A percentile compares a stretch with the other conserved stretches of the same genome.
phyloP scores from a whole-genome alignment of 2,888 invertebrate species.

The Philhelius pedissequus region DNA sequence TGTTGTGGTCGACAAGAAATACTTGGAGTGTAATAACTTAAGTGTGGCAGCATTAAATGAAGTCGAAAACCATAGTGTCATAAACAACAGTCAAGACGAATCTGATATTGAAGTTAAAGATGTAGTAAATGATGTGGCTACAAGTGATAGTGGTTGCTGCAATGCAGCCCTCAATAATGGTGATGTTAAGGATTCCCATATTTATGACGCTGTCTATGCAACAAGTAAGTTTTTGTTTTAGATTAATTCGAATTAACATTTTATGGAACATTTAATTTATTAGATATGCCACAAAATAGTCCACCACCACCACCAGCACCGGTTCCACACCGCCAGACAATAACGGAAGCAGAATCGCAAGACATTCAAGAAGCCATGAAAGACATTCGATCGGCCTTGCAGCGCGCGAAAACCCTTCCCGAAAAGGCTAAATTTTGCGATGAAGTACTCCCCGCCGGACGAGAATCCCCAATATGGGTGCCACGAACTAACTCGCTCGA shows the following conservation, averaged over 20 bases:
- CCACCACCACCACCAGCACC: constrained; percentile 83
- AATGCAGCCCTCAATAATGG: constrained; percentile 69
- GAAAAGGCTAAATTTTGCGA: constrained; percentile 77
- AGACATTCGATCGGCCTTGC: constrained; percentile 90
- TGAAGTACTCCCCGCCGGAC: constrained; percentile 75
- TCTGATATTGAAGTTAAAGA: constrained; percentile 65
- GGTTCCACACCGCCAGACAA: constrained; percentile 74
- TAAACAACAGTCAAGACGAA: constrained; percentile 63
- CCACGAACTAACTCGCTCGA: constrained; percentile 72
- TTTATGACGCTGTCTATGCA: constrained; percentile 75
- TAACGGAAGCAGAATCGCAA: constrained; percentile 83
- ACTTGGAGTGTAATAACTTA: constrained; percentile 59
- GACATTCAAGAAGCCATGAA: constrained; percentile 84
- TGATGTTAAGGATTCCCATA: constrained; percentile 68
- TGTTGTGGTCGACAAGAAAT: constrained; percentile 72
- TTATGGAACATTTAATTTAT: not conserved
- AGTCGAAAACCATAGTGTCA: constrained; percentile 60
- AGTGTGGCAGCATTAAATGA: constrained; percentile 64
- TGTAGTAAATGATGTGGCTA: constrained; percentile 68
- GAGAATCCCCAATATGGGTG: constrained; percentile 78
- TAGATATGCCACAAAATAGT: constrained; percentile 73
- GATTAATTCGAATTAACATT: no score
- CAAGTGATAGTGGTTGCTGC: constrained; percentile 70
- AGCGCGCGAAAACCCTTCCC: constrained; percentile 79
- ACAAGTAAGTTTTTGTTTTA: constrained; percentile 69